Evolutionary conservation across 92 coral and sea anemone genomes (phyloP).

Genomic region (Palythoa heliodiscus): DNA sequence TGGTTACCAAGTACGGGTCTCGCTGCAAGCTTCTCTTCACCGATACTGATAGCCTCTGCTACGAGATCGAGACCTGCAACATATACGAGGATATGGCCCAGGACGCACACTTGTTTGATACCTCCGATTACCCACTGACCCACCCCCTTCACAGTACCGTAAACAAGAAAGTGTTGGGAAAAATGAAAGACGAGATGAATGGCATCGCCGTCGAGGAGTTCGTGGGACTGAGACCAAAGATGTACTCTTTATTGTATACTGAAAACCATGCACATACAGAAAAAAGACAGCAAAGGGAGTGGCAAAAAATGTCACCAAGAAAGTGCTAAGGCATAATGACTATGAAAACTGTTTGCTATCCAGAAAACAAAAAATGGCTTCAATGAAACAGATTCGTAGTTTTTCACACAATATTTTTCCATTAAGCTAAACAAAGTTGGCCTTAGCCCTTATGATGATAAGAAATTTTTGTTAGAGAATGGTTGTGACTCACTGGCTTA

Average conservation of each 20-base stretch:
- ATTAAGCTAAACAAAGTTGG: slow-evolving; percentile 44
- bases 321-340: too few relatives aligned
- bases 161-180: slow-evolving; percentile 61
- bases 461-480: slow-evolving; percentile 37
- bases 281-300: too few relatives aligned
- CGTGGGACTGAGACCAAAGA: slow-evolving; percentile 49
- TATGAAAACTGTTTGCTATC: slow-evolving; percentile 37
- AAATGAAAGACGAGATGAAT: slow-evolving; percentile 57
- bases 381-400: too few relatives aligned
- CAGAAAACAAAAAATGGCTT: slow-evolving; percentile 12
- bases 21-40: slow-evolving; percentile 46
- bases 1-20: too few relatives aligned
- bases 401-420: slow-evolving; percentile 16
- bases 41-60: slow-evolving; percentile 48
- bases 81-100: slow-evolving; percentile 41
- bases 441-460: slow-evolving; percentile 51
- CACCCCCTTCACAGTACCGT: slow-evolving; percentile 40
- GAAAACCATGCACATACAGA: slow-evolving; percentile 23
- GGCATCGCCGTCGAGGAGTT: slow-evolving; percentile 57
- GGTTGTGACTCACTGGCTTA: too few relatives aligned
- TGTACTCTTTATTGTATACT: slow-evolving; percentile 52
- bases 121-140: slow-evolving; percentile 51
- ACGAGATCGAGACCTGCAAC: slow-evolving; percentile 44
- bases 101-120: too few relatives aligned
- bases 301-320: too few relatives aligned